Conservation (phyloP, 2,797 vertebrate genomes). For the Forpus xanthops region DNA sequence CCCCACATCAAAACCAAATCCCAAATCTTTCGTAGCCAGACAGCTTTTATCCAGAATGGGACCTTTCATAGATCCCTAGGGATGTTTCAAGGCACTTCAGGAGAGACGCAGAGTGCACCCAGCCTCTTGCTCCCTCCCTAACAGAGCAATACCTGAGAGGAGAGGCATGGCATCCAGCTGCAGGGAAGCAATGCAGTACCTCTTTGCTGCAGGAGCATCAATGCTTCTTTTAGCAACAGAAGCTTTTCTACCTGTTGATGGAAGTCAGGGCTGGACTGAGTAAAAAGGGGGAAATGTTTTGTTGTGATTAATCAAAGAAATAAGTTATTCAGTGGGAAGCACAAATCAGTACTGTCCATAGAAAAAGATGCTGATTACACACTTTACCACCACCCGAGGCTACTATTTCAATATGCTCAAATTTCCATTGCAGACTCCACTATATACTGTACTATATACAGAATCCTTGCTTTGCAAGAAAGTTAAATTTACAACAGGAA, state of each 20-base stretch:
- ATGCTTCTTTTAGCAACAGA: background rate
- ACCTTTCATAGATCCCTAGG: background rate
- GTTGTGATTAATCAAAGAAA: background rate
- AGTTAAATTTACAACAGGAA: background rate
- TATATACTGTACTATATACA: background rate
- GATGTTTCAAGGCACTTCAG: background rate
- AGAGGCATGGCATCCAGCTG: slow-evolving; percentile 72
- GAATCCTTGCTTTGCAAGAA: background rate
- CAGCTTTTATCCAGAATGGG: background rate
- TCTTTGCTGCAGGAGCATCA: background rate
- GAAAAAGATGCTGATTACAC: background rate
- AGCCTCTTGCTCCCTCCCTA: background rate
- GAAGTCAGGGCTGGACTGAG: background rate
- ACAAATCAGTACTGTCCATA: background rate
- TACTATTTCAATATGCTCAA: background rate
- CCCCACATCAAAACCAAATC: background rate
- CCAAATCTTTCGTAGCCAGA: background rate
- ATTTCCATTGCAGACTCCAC: background rate
- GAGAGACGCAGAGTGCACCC: background rate
- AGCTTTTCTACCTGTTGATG: background rate
- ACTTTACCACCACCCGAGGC: background rate
- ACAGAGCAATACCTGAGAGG: slow-evolving; percentile 75
- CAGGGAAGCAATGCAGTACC: slow-evolving; percentile 21
- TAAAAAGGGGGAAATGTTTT: background rate
- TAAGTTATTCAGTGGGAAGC: background rate